Percentiles rank a stretch among this genome's conserved stretches.
Conservation (phyloP, 2,113 vertebrate genomes). For the Monopterus albus region DNA sequence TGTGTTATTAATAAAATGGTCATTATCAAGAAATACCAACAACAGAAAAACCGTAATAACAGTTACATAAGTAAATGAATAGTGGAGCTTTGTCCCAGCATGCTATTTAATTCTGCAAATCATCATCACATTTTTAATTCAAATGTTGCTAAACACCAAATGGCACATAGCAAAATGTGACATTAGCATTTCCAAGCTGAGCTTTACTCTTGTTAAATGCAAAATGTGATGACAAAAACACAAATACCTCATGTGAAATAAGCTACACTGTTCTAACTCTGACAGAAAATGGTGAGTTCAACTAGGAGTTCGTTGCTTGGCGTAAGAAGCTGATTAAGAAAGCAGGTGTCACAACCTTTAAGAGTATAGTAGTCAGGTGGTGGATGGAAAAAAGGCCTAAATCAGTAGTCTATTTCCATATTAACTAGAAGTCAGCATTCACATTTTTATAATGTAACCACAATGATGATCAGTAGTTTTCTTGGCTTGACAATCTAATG, state of each 20-base stretch:
- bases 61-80: too few relatives aligned
- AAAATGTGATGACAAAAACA: neutral
- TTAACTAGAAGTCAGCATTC: neutral
- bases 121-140: neutral
- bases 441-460: neutral
- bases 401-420: neutral
- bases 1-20: constrained; percentile 1
- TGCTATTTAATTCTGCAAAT: too few relatives aligned
- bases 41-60: too few relatives aligned
- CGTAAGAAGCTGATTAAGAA: neutral
- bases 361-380: neutral
- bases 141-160: neutral
- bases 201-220: neutral
- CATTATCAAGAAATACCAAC: neutral
- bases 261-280: too few relatives aligned
- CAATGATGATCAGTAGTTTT: neutral
- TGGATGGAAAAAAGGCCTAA: neutral
- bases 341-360: neutral
- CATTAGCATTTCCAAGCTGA: neutral
- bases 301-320: too few relatives aligned
- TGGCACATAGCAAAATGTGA: neutral
- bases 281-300: neutral
- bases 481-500: neutral
- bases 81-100: too few relatives aligned
- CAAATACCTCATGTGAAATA: too few relatives aligned